phyloP scores from a whole-genome alignment of 2,888 invertebrate species.

The Drosophila suboccidentalis region DNA sequence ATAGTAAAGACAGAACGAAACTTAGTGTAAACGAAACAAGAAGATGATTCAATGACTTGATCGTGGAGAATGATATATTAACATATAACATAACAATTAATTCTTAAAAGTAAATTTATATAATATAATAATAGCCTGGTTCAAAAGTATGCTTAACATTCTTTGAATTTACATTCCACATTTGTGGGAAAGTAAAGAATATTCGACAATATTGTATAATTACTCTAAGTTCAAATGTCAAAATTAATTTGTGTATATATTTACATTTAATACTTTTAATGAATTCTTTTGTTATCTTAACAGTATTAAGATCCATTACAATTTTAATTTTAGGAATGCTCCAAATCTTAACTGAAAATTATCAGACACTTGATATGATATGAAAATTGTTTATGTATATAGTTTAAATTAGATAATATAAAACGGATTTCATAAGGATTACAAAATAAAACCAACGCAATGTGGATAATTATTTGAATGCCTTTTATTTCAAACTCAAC shows the following conservation, averaged over 20 bases:
- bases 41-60: constrained; percentile 8
- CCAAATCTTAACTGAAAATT: constrained; percentile 10
- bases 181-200: constrained; percentile 8
- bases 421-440: constrained; percentile 30
- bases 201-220: constrained; percentile 26
- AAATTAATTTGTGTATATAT: constrained; percentile 12
- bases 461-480: constrained; percentile 4
- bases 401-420: constrained; percentile 25
- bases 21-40: constrained; percentile 13
- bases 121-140: constrained; percentile 22
- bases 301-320: constrained; percentile 12
- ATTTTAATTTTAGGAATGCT: constrained; percentile 12
- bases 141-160: constrained; percentile 17
- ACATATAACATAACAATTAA: constrained; percentile 17
- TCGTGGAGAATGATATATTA: constrained; percentile 12
- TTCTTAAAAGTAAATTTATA: constrained; percentile 15
- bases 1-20: constrained; percentile 11
- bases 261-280: constrained; percentile 10
- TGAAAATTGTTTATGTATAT: constrained; percentile 24
- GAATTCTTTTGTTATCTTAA: constrained; percentile 16
- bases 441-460: constrained; percentile 25
- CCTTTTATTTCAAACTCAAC: background rate
- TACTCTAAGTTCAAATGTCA: constrained; percentile 15
- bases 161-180: constrained; percentile 12
- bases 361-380: constrained; percentile 13